Percentiles rank a stretch among this genome's conserved stretches.
phyloP scores from a whole-genome alignment of 2,797 vertebrate species.

The Melanotaenia pygmaea region DNA sequence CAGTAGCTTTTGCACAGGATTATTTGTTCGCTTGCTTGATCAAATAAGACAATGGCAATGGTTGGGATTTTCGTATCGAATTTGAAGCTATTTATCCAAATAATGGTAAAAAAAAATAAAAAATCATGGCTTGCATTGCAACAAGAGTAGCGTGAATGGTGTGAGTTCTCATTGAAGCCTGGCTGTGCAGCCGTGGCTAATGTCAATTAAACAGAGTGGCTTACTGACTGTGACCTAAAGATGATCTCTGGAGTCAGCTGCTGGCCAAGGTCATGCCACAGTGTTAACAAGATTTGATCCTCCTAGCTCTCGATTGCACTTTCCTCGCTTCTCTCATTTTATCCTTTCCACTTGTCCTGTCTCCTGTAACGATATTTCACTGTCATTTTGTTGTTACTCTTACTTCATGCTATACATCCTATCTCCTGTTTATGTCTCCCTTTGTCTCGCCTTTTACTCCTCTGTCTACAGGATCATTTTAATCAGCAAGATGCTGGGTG shows the following conservation, averaged over 20 bases:
- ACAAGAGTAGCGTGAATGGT: slow-evolving; percentile 12
- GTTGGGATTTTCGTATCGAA: not conserved
- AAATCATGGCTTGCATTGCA: not conserved
- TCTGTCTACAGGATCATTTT: slow-evolving; percentile 57
- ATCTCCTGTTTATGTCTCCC: slow-evolving; percentile 43
- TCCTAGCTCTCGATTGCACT: slow-evolving; percentile 55
- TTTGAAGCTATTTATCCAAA: not conserved
- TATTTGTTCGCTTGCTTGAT: not conserved
- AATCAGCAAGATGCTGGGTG: slow-evolving; percentile 75
- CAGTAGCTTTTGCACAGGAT: not conserved
- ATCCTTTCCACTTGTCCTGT: slow-evolving; percentile 49
- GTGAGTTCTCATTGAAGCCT: slow-evolving; percentile 30
- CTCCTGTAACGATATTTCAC: slow-evolving; percentile 74
- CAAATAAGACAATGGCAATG: not conserved
- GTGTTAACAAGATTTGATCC: slow-evolving; percentile 85
- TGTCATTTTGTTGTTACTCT: slow-evolving; percentile 64
- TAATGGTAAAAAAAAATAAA: not conserved
- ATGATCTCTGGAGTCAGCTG: slow-evolving; percentile 77
- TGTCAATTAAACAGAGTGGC: slow-evolving; percentile 84
- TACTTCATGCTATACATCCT: slow-evolving; percentile 48
- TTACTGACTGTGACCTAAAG: slow-evolving; percentile 74
- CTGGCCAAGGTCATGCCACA: slow-evolving; percentile 81
- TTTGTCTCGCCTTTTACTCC: slow-evolving; percentile 38
- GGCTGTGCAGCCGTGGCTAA: slow-evolving; percentile 56
- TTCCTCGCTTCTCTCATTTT: slow-evolving; percentile 57